Evolutionary conservation across 1,140 invertebrate genomes (phyloP).

Genomic region (Venturia canescens): DNA sequence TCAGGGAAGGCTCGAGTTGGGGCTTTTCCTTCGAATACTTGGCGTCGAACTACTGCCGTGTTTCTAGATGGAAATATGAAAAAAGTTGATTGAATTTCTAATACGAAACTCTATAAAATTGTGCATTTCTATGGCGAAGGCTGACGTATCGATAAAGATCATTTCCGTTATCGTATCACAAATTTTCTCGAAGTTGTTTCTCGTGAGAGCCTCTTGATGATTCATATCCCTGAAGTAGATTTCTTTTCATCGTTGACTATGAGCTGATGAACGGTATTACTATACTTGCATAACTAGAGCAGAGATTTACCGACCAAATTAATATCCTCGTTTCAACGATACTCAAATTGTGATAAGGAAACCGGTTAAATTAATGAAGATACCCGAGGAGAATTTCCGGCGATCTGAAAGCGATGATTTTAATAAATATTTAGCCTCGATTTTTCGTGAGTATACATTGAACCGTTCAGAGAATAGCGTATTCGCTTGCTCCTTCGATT

Average conservation of each 20-base stretch:
- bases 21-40: no score
- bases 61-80: no score
- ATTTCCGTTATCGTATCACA: constrained; percentile 14
- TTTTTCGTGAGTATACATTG: neutral
- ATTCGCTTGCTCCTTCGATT: neutral
- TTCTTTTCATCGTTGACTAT: neutral
- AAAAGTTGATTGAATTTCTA: no score
- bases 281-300: neutral
- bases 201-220: neutral
- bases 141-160: neutral
- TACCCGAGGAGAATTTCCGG: no score
- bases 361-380: neutral
- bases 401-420: neutral
- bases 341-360: neutral
- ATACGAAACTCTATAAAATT: neutral
- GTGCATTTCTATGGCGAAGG: no score
- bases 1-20: no score
- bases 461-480: no score
- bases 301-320: neutral
- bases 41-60: no score
- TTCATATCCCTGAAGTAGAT: neutral
- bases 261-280: neutral
- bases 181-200: neutral
- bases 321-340: neutral
- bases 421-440: neutral